phyloP scores from a whole-genome alignment of 23 tunicate genomes.

The Botrylloides violaceus region DNA sequence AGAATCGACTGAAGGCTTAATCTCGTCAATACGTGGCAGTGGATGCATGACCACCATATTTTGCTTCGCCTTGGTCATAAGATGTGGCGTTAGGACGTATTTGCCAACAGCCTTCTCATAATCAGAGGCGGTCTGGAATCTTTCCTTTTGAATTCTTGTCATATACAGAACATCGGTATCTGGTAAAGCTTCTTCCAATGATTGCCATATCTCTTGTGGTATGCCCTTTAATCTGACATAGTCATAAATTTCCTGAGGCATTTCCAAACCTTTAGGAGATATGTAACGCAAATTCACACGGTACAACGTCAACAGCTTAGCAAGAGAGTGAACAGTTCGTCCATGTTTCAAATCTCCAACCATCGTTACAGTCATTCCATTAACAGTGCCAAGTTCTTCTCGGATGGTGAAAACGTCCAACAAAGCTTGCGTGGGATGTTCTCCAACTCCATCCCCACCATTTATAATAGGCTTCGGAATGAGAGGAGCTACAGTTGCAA shows the following conservation, averaged over 20 bases:
- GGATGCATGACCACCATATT: slow-evolving; percentile 95
- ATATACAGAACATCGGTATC: slow-evolving; percentile 92
- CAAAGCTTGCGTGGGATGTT: slow-evolving; percentile 93
- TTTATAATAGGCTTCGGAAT: slow-evolving; percentile 62
- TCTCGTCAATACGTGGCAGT: slow-evolving; percentile 66
- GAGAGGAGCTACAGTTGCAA: slow-evolving; percentile 32
- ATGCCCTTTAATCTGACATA: slow-evolving; percentile 42
- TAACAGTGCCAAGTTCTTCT: slow-evolving; percentile 94
- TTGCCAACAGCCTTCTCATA: slow-evolving; percentile 50
- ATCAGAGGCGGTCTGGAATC: slow-evolving; percentile 37
- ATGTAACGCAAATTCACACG: slow-evolving; percentile 72
- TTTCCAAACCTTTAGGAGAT: slow-evolving; percentile 40
- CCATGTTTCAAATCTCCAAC: slow-evolving; percentile 95
- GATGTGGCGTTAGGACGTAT: slow-evolving; percentile 78
- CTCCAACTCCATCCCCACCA: slow-evolving; percentile 86
- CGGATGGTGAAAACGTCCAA: slow-evolving; percentile 87
- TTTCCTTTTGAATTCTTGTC: slow-evolving; percentile 80
- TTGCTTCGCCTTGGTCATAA: slow-evolving; percentile 86
- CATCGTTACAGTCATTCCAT: slow-evolving; percentile 84
- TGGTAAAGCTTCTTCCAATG: slow-evolving; percentile 81
- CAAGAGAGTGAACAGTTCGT: slow-evolving; percentile 88
- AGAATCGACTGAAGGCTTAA: slow-evolving; percentile 75
- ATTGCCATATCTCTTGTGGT: slow-evolving; percentile 42
- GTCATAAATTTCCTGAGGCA: slow-evolving; percentile 80
- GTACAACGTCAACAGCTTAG: slow-evolving; percentile 57